These are phyloP conservation scores for Neotragus moschatus DNA, from an alignment of 2,113 vertebrate species.

Conservation along the genomic window DNA sequence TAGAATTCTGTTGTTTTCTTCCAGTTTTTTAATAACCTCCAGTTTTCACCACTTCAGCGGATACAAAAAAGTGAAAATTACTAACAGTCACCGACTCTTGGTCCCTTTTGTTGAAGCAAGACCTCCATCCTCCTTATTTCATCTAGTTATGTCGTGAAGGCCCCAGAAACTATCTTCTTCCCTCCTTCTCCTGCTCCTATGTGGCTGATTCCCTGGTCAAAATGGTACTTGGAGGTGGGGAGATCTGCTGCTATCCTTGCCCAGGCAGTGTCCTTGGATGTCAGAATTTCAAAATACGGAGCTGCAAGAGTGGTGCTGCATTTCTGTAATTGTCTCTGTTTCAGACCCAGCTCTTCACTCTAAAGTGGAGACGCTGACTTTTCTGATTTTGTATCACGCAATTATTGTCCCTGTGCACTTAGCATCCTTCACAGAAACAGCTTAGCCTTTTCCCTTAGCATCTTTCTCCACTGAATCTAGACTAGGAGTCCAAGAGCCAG, in stretches of 20 bases:
- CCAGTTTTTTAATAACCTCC: background rate
- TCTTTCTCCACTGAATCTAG: background rate
- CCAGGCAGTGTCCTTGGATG: background rate
- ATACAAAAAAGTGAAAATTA: background rate
- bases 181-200: background rate
- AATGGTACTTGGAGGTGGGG: background rate
- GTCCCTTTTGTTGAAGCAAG: background rate
- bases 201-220: background rate
- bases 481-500: background rate
- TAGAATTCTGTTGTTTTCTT: background rate
- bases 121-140: background rate
- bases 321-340: background rate
- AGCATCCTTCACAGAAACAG: background rate
- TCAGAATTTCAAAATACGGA: background rate
- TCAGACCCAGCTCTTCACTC: background rate
- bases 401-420: background rate
- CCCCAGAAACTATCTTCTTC: background rate
- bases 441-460: background rate
- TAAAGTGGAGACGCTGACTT: background rate
- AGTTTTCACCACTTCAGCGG: background rate
- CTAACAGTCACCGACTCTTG: background rate
- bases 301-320: background rate
- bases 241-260: background rate
- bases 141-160: background rate
- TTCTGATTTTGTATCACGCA: background rate